phyloP scores from a whole-genome alignment of 1,140 invertebrate species.

The Hesperophylax magnus region DNA sequence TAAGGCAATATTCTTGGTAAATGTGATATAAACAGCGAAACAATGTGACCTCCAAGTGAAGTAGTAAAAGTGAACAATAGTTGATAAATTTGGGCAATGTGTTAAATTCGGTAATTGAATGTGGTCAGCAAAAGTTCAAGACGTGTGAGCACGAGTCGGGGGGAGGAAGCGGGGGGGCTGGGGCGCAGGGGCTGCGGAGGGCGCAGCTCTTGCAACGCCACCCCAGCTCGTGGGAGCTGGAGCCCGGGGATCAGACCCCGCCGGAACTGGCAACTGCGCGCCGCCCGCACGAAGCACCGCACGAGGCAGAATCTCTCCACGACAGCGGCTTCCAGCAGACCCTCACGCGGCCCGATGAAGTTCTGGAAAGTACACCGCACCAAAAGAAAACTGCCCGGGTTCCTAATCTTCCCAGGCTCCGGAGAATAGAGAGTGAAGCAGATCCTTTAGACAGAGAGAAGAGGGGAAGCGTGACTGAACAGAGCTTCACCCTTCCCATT shows the following conservation, averaged over 20 bases:
- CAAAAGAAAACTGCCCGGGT: conserved; percentile 24
- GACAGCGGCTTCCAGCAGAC: not conserved
- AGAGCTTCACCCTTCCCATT: conserved; percentile 20
- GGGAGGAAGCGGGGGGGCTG: not conserved
- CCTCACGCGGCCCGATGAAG: not conserved
- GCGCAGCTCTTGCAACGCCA: conserved; percentile 44
- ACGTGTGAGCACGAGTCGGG: conserved; percentile 16
- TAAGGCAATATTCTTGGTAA: too few species aligned
- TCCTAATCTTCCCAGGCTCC: conserved; percentile 27
- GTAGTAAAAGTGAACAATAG: too few species aligned
- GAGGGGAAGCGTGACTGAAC: conserved; percentile 25
- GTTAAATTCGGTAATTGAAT: not conserved
- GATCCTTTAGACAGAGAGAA: conserved; percentile 41
- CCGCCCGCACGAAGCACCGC: not conserved
- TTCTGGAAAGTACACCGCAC: not conserved
- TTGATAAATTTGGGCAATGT: too few species aligned
- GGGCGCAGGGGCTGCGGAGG: not conserved
- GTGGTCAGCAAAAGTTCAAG: not conserved
- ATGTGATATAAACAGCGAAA: too few species aligned
- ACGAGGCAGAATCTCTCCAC: conserved; percentile 6
- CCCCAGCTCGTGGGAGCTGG: conserved; percentile 49
- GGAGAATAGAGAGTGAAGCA: conserved; percentile 47
- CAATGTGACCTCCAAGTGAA: too few species aligned
- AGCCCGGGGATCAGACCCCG: conserved; percentile 41
- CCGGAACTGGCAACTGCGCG: conserved; percentile 3